Conservation (phyloP, 64 coral and sea anemone species). For the Pachyseris speciosa region DNA sequence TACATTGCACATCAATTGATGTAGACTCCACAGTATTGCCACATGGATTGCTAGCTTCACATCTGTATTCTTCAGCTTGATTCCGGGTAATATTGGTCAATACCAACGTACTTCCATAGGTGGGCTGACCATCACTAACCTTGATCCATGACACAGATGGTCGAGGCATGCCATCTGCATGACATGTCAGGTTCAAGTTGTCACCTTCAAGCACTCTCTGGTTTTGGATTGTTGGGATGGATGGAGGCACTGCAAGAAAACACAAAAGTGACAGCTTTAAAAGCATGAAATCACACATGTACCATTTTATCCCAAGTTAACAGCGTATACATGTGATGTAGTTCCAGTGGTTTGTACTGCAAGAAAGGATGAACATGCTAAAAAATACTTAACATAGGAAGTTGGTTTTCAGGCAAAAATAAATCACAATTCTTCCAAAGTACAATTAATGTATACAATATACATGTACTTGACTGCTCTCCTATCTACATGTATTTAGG, state of each 20-base stretch:
- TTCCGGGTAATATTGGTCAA: background rate
- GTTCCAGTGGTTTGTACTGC: too few relatives aligned
- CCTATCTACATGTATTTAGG: too few relatives aligned
- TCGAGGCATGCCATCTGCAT: background rate
- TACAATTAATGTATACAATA: too few relatives aligned
- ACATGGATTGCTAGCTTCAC: conserved; percentile 4
- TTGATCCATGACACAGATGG: background rate
- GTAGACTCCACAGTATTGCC: background rate
- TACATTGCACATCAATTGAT: background rate
- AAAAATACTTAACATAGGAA: too few relatives aligned
- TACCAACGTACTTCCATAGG: background rate
- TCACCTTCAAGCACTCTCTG: background rate
- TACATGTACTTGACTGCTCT: too few relatives aligned
- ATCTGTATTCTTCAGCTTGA: background rate
- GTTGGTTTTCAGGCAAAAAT: too few relatives aligned
- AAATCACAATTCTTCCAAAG: too few relatives aligned
- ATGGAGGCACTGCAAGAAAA: background rate
- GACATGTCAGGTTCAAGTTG: background rate
- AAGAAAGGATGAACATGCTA: too few relatives aligned
- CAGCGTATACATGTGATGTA: too few relatives aligned
- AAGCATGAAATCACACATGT: background rate
- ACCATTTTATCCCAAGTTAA: too few relatives aligned
- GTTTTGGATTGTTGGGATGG: background rate
- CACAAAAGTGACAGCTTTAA: background rate
- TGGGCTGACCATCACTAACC: background rate